These are phyloP conservation scores for Drosophila barbarae DNA, from an alignment of 2,888 invertebrate genomes.

Conservation along the genomic window DNA sequence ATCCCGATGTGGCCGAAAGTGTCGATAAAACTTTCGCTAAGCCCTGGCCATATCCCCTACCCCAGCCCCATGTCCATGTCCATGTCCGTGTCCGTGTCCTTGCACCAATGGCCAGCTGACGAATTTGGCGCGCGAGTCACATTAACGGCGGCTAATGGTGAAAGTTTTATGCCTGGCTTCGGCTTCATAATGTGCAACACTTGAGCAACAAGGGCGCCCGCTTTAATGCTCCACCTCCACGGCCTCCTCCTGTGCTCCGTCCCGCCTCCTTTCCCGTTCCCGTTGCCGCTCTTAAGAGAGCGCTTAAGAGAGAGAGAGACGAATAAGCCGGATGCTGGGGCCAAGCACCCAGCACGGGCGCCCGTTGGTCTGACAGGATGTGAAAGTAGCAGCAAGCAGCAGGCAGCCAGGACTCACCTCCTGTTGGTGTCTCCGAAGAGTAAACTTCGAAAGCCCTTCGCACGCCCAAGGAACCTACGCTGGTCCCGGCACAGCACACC, in stretches of 20 bases:
- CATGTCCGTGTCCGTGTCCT: constrained; percentile 27
- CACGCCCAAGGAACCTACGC: constrained; percentile 15
- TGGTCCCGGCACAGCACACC: not conserved
- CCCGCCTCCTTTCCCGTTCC: too few relatives aligned
- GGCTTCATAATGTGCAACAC: constrained; percentile 67
- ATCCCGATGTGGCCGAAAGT: constrained; percentile 33
- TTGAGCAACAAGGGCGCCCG: constrained; percentile 51
- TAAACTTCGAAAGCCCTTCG: constrained; percentile 30
- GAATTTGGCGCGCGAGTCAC: constrained; percentile 60
- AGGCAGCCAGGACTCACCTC: not conserved
- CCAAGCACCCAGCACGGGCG: constrained; percentile 16
- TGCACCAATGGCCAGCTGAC: constrained; percentile 66
- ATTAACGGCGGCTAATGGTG: constrained; percentile 70
- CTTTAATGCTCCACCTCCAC: constrained; percentile 37
- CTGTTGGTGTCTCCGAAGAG: constrained; percentile 19
- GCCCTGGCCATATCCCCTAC: constrained; percentile 17
- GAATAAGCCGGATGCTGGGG: constrained; percentile 9
- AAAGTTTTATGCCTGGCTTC: constrained; percentile 68
- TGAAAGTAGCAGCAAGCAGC: not conserved
- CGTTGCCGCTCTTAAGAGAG: constrained; percentile 20
- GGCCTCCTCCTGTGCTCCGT: not conserved
- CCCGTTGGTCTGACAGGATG: constrained; percentile 30
- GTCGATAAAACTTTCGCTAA: constrained; percentile 47
- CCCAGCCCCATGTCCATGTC: not conserved
- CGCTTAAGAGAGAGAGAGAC: constrained; percentile 12